These are phyloP conservation scores for Temnothorax ravouxi DNA, from an alignment of 2,888 invertebrate species.

Conservation along the genomic window DNA sequence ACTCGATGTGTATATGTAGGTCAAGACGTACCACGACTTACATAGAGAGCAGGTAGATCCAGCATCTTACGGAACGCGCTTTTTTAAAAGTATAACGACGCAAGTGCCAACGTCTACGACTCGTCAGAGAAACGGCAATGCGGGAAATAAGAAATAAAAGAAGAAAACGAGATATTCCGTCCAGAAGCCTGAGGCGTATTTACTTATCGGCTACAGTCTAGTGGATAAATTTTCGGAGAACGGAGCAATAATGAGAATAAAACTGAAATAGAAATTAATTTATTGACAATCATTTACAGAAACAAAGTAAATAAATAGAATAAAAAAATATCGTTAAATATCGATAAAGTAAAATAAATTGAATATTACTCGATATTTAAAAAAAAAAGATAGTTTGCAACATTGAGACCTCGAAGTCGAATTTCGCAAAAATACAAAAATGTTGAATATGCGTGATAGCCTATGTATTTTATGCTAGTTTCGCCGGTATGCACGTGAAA, in stretches of 20 bases:
- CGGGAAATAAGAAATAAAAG: conserved; percentile 32
- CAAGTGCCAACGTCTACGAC: conserved; percentile 35
- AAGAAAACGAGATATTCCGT: not conserved
- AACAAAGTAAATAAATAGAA: not conserved
- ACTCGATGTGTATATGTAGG: conserved; percentile 19
- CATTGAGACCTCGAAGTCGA: not conserved
- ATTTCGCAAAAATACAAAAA: conserved; percentile 16
- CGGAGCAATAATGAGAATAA: not conserved
- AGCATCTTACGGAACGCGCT: conserved; percentile 20
- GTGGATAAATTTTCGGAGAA: not conserved
- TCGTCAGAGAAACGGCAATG: conserved; percentile 56
- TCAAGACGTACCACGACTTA: not conserved
- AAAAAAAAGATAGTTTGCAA: not conserved
- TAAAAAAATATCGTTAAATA: too few species aligned
- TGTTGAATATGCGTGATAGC: not conserved
- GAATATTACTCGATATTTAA: not conserved
- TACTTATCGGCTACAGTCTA: not conserved
- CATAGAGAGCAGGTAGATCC: not conserved
- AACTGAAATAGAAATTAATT: conserved; percentile 5
- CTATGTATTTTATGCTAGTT: conserved; percentile 5
- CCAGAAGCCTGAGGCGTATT: conserved; percentile 23
- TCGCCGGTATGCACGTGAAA: not conserved
- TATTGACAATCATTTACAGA: not conserved
- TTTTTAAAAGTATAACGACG: conserved; percentile 55
- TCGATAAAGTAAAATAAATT: not conserved